phyloP scores from a whole-genome alignment of 2,797 vertebrate genomes.

The Danio albolineatus region DNA sequence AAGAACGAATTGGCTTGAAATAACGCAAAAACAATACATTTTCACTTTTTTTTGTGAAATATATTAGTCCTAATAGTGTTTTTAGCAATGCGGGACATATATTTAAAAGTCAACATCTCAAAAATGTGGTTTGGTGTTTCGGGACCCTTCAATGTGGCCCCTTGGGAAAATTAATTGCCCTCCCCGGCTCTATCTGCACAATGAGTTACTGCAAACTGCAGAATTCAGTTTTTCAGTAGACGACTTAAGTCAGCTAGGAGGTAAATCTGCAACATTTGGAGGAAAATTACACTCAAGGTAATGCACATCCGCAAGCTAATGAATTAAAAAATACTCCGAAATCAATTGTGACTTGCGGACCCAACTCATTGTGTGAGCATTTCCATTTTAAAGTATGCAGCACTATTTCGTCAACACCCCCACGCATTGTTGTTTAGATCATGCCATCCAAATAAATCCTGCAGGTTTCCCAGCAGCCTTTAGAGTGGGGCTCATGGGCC shows the following conservation, averaged over 20 bases:
- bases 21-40: too few relatives aligned
- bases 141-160: too few relatives aligned
- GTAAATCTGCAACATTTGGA: slow-evolving; percentile 2
- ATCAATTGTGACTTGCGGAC: slow-evolving; percentile 16
- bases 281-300: background rate
- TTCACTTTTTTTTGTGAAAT: too few relatives aligned
- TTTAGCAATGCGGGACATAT: too few relatives aligned
- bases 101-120: too few relatives aligned
- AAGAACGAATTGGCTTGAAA: too few relatives aligned
- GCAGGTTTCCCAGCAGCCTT: slow-evolving; percentile 59
- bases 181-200: background rate
- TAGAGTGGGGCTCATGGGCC: slow-evolving; percentile 66
- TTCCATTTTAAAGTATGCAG: slow-evolving; percentile 39
- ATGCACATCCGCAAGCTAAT: slow-evolving; percentile 2
- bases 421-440: slow-evolving; percentile 55
- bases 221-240: background rate
- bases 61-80: too few relatives aligned
- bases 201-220: background rate
- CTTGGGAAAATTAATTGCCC: too few relatives aligned
- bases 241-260: background rate
- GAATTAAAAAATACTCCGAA: slow-evolving; percentile 4
- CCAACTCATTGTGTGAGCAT: slow-evolving; percentile 46
- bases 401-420: slow-evolving; percentile 45
- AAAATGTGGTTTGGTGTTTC: too few relatives aligned
- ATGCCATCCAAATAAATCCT: slow-evolving; percentile 57